A percentile compares a stretch with the other conserved stretches of the same genome.
Evolutionary conservation across 2,113 vertebrate species (phyloP).

Genomic region (Potamarius usumacintae): DNA sequence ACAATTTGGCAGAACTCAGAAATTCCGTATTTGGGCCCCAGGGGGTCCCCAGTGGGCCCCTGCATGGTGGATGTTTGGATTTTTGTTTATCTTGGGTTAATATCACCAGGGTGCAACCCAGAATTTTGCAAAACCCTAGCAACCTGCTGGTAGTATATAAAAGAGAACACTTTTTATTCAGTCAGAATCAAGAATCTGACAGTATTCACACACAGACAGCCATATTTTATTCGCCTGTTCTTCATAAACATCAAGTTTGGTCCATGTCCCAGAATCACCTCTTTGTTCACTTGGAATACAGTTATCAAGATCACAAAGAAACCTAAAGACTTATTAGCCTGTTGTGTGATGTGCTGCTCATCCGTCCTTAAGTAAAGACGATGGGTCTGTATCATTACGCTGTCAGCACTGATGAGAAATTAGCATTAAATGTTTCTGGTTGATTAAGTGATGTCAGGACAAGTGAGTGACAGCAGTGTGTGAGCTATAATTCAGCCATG

Average conservation of each 20-base stretch:
- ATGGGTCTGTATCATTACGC: neutral
- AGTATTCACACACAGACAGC: neutral
- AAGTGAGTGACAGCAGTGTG: conserved; percentile 29
- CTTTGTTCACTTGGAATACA: neutral
- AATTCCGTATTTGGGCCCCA: too few species aligned
- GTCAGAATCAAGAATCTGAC: neutral
- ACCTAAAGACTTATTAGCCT: conserved; percentile 7
- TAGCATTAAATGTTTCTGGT: conserved; percentile 21
- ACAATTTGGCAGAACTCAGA: too few species aligned
- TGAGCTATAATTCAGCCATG: conserved; percentile 28
- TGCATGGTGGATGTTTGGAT: too few species aligned
- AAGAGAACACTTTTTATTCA: neutral
- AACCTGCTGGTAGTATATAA: too few species aligned
- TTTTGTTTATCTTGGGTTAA: too few species aligned
- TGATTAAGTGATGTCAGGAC: conserved; percentile 22
- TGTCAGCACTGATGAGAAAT: conserved; percentile 28
- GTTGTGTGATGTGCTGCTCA: neutral
- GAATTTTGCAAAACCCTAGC: too few species aligned
- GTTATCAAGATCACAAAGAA: neutral
- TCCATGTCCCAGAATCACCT: neutral
- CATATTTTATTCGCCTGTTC: neutral
- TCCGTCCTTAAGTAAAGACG: neutral
- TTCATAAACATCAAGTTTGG: neutral
- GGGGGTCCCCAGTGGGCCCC: too few species aligned
- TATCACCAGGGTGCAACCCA: too few species aligned